phyloP scores from a whole-genome alignment of 1,140 invertebrate species.

The Drosophila repletoides region DNA sequence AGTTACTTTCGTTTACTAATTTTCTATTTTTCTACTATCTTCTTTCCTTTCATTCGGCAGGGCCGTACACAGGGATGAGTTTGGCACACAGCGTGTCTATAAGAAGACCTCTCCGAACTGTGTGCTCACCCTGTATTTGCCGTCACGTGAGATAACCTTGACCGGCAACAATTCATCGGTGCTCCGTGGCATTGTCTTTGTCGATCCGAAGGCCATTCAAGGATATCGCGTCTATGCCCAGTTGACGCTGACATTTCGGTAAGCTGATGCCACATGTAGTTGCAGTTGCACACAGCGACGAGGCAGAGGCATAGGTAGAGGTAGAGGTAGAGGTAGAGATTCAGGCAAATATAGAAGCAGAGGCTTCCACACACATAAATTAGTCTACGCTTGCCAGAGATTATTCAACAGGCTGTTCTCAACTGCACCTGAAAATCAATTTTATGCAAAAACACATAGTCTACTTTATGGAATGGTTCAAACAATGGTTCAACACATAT shows the following conservation, averaged over 20 bases:
- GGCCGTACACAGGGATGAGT: slow-evolving; percentile 58
- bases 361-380: too few relatives aligned
- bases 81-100: slow-evolving; percentile 76
- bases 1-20: too few relatives aligned
- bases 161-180: slow-evolving; percentile 88
- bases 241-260: slow-evolving; percentile 92
- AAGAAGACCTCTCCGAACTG: slow-evolving; percentile 91
- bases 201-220: slow-evolving; percentile 86
- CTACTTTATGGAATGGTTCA: too few relatives aligned
- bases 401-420: too few relatives aligned
- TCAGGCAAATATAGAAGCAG: too few relatives aligned
- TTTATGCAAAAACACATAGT: too few relatives aligned
- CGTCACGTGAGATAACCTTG: slow-evolving; percentile 89
- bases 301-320: too few relatives aligned
- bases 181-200: slow-evolving; percentile 90
- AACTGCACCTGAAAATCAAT: too few relatives aligned
- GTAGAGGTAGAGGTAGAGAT: too few relatives aligned
- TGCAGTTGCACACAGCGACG: too few relatives aligned
- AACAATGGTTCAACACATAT: too few relatives aligned
- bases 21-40: neutral
- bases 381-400: too few relatives aligned
- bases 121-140: slow-evolving; percentile 91
- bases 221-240: slow-evolving; percentile 91
- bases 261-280: slow-evolving; percentile 70
- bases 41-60: slow-evolving; percentile 1